Conservation (phyloP, 2,888 invertebrate genomes). For the Bombylius discolor region DNA sequence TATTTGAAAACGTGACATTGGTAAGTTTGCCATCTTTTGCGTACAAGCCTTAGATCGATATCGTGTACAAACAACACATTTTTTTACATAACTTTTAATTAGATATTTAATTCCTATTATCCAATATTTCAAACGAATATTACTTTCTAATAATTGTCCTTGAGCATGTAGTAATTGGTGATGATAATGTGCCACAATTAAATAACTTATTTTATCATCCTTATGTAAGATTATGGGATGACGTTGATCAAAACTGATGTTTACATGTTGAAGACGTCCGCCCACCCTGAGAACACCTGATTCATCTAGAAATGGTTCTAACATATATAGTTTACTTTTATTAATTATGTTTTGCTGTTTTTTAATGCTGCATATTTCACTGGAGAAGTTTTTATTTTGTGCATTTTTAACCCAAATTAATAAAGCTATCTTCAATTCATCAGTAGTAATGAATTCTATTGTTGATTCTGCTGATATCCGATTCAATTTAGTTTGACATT, state of each 20-base stretch:
- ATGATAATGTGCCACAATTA: neutral
- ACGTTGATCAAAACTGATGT: neutral
- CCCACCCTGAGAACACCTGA: neutral
- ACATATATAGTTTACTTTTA: too few species aligned
- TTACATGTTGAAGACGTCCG: neutral
- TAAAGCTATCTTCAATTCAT: too few species aligned
- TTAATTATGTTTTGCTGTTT: too few species aligned
- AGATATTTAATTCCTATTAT: neutral
- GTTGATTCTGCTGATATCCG: too few species aligned
- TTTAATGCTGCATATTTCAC: too few species aligned
- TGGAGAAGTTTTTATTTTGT: too few species aligned
- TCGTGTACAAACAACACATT: neutral
- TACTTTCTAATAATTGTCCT: neutral
- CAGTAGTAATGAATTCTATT: too few species aligned
- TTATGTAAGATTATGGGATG: neutral
- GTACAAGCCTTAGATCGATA: too few species aligned
- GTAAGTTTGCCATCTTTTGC: slow-evolving; percentile 9
- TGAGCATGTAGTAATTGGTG: neutral
- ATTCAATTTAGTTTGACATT: too few species aligned
- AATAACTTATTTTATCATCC: neutral
- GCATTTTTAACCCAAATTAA: too few species aligned
- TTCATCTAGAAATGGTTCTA: too few species aligned
- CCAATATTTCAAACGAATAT: neutral
- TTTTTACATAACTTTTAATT: neutral
- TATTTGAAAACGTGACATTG: slow-evolving; percentile 10